Base-by-base conservation (phyloP, 2,113 vertebrate species). In the Thymallus thymallus region DNA sequence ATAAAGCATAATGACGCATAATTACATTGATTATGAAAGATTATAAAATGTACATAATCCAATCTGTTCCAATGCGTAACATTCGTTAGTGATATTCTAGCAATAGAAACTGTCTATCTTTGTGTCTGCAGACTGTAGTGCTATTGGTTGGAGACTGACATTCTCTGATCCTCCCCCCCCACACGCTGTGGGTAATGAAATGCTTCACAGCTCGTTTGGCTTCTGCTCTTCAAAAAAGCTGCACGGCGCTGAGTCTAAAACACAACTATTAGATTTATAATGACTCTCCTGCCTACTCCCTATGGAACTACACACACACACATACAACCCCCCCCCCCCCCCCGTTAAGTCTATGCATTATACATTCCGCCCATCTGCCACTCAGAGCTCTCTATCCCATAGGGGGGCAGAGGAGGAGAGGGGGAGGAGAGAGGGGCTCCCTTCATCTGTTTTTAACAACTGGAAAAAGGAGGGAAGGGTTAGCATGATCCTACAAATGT, bases 281-380 rank as follows among this genome's bases (percentile, higher is more conserved):
- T 93, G 92, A 93, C 87, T 90, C 85, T 76, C 77, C 85, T 83
- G 87, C 86, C 86, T 68, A 71, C 80, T 91, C 91, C 90, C 90
- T 26, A 30, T 55, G 81, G 88, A 91, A 68, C 71, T 66, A 55
- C 74, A 77, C 71, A 68, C 55, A 26, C 69, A 74, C 63, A 14
- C 76, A 69, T 77, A 83, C 82, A 83, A 18, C 76, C 68, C 78
- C 82, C 83, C 82, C 29, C 0, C 32, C 76, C 89, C 85, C 83
- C 78, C 86, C 78, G 84, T 86, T 83, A 77, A 83, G 76, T 87
- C 87, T 77, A 91, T 93, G 88, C 90, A 94, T 93, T 90, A 94
- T 92, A 90, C 91, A 94, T 94, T 91, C 91, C 89, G 89, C 90
- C 91, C 92, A 93, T 93, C 93, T 93, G 92, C 89, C 84, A 84